A percentile compares a stretch with the other conserved stretches of the same genome.
Evolutionary conservation across 2,888 invertebrate species (phyloP).

Genomic region (Ectemnius cavifrons): DNA sequence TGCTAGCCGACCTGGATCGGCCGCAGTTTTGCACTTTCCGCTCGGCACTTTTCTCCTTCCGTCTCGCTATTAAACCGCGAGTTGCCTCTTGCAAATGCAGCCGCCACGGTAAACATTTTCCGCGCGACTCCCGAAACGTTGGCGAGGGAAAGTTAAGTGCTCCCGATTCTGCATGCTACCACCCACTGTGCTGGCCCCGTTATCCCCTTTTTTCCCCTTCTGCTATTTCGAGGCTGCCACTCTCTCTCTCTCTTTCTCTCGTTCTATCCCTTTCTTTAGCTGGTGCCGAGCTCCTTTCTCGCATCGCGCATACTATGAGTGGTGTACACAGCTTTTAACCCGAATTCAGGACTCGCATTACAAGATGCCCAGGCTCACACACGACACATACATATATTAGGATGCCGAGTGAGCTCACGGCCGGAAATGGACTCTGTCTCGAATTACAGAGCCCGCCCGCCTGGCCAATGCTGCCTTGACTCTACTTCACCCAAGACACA

Average conservation of each 20-base stretch:
- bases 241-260: slow-evolving; percentile 10
- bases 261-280: background rate
- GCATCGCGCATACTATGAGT: slow-evolving; percentile 31
- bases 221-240: too few relatives aligned
- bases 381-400: slow-evolving; percentile 19
- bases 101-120: slow-evolving; percentile 56
- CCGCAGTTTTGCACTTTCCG: slow-evolving; percentile 48
- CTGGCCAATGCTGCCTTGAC: background rate
- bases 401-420: background rate
- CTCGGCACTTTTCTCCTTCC: slow-evolving; percentile 53
- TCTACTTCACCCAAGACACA: background rate
- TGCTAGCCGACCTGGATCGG: slow-evolving; percentile 39
- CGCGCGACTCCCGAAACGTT: slow-evolving; percentile 52
- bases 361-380: slow-evolving; percentile 35
- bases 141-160: slow-evolving; percentile 50
- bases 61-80: slow-evolving; percentile 46
- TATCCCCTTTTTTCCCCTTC: too few relatives aligned
- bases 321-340: slow-evolving; percentile 64
- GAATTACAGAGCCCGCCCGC: background rate
- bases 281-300: slow-evolving; percentile 3
- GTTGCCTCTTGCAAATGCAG: slow-evolving; percentile 43
- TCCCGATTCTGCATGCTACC: slow-evolving; percentile 34
- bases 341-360: slow-evolving; percentile 52
- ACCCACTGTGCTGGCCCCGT: background rate
- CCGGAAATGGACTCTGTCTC: background rate